A percentile compares a stretch with the other conserved stretches of the same genome.
These are phyloP conservation scores for Whitmania pigra DNA, from an alignment of 1,140 invertebrate species.

Conservation along the genomic window DNA sequence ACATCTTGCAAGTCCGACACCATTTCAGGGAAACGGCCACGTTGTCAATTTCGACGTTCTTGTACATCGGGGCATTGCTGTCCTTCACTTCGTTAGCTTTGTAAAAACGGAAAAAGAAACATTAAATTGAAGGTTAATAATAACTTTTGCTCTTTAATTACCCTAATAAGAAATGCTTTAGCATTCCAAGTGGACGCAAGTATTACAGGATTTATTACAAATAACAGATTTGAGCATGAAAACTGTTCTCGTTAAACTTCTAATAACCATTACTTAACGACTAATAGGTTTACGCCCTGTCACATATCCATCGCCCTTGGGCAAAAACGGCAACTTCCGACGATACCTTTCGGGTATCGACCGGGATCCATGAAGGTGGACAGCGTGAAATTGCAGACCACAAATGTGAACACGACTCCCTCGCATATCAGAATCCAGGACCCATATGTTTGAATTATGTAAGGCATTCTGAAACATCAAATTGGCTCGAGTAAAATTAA, in stretches of 20 bases:
- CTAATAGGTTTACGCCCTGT: too few species aligned
- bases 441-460: background rate
- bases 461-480: conserved; percentile 8
- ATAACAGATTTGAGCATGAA: too few species aligned
- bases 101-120: conserved; percentile 15
- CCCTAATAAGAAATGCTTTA: too few species aligned
- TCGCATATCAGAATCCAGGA: conserved; percentile 82
- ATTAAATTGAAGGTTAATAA: too few species aligned
- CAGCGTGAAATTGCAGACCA: conserved; percentile 91
- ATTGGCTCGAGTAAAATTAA: background rate
- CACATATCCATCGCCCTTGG: too few species aligned
- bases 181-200: too few species aligned
- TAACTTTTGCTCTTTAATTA: too few species aligned
- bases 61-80: conserved; percentile 86
- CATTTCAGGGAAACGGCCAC: conserved; percentile 99
- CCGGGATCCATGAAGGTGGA: conserved; percentile 99
- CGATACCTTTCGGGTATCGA: conserved; percentile 87
- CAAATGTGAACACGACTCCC: conserved; percentile 86
- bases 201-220: too few species aligned
- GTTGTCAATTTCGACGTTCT: conserved; percentile 93
- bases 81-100: conserved; percentile 87
- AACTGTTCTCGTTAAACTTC: too few species aligned
- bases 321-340: background rate
- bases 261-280: too few species aligned
- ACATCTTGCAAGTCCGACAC: conserved; percentile 97